A percentile compares a stretch with the other conserved stretches of the same genome.
Evolutionary conservation across 2,797 vertebrate species (phyloP).

Genomic region (Takifugu ocellatus): DNA sequence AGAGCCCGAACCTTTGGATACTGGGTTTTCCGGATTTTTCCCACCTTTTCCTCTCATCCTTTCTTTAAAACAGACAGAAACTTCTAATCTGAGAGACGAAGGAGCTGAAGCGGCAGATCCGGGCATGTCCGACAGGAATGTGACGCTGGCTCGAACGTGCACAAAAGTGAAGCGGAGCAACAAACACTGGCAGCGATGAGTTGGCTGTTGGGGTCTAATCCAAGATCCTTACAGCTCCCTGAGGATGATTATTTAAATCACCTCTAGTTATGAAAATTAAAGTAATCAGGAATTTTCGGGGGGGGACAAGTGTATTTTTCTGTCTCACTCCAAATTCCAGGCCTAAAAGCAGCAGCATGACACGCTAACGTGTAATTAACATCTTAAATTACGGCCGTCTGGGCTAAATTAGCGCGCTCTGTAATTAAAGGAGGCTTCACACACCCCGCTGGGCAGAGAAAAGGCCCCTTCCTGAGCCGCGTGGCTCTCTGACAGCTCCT

Average conservation of each 20-base stretch:
- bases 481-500: constrained; percentile 10
- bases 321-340: too few relatives aligned
- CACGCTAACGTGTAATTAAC: not conserved
- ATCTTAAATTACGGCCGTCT: constrained; percentile 8
- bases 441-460: constrained; percentile 29
- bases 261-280: too few relatives aligned
- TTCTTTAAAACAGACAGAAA: too few relatives aligned
- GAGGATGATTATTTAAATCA: too few relatives aligned
- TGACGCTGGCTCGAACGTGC: constrained; percentile 17
- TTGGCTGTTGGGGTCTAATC: too few relatives aligned
- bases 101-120: constrained; percentile 33
- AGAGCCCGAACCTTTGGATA: too few relatives aligned
- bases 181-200: not conserved
- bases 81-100: not conserved
- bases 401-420: constrained; percentile 33
- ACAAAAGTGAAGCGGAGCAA: constrained; percentile 29
- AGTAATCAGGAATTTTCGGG: too few relatives aligned
- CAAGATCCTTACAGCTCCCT: too few relatives aligned
- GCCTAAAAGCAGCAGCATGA: not conserved
- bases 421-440: constrained; percentile 38
- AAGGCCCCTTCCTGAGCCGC: constrained; percentile 21
- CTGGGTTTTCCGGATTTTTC: too few relatives aligned
- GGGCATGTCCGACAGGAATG: constrained; percentile 59
- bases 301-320: too few relatives aligned
- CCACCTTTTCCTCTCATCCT: too few relatives aligned